phyloP scores from a whole-genome alignment of 2,888 invertebrate species.

The Autographa pulchrina region DNA sequence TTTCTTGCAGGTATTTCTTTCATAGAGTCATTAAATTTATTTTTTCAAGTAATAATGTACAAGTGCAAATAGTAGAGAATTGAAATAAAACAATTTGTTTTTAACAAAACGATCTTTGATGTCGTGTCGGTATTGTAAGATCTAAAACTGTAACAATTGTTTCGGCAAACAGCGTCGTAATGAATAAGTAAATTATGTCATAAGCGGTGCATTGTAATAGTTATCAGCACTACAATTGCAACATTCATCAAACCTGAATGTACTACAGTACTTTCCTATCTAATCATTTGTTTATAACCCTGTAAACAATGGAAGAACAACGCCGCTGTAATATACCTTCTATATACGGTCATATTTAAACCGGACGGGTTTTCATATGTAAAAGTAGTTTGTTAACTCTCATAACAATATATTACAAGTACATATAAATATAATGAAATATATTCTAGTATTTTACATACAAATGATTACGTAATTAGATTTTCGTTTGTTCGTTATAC shows the following conservation, averaged over 20 bases:
- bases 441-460: background rate
- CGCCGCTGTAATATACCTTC: conserved; percentile 30
- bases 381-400: conserved; percentile 9
- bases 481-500: background rate
- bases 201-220: conserved; percentile 27
- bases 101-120: too few relatives aligned
- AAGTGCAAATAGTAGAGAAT: too few relatives aligned
- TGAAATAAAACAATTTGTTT: too few relatives aligned
- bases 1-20: too few relatives aligned
- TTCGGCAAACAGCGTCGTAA: background rate
- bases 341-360: conserved; percentile 34
- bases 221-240: conserved; percentile 45
- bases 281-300: conserved; percentile 51
- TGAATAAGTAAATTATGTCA: conserved; percentile 1
- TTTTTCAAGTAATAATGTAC: too few relatives aligned
- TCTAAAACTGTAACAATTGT: background rate
- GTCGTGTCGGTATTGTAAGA: background rate
- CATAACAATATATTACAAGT: background rate
- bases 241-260: conserved; percentile 49
- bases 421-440: too few relatives aligned
- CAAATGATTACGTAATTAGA: background rate
- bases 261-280: conserved; percentile 48
- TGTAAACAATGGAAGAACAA: conserved; percentile 50
- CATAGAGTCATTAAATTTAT: too few relatives aligned
- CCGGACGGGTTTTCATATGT: conserved; percentile 25